Base-by-base conservation (phyloP, 2,797 vertebrate genomes). In the Schizothorax lantsangensis region DNA sequence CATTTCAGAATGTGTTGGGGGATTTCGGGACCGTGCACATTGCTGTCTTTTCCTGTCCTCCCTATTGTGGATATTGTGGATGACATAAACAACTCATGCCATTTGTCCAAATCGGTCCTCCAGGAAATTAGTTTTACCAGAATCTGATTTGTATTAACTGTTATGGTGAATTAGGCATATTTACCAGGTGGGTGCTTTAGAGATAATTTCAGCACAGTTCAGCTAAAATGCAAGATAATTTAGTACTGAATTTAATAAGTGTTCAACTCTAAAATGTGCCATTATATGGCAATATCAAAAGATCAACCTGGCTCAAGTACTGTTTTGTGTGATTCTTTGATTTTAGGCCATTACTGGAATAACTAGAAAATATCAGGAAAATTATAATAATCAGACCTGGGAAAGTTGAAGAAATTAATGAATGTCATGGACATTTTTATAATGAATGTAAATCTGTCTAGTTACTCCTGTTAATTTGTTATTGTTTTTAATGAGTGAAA, bases 201-300 rank as follows among this genome's bases (percentile, higher is more conserved):
- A 86, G 88, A 92, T 95, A 91, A 91, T 92, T 90, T 88, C 86
- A 89, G 90, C 89, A 90, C 91, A 88, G 84, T 86, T 91, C 91
- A 92, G 91, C 88, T 84, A 43, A 88, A 89, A 91, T 91, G 83
- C 80, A 59, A 88, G 92, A 90, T 89, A 84, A 90, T 78, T 23
- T 52, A 57, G 19, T 38, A 23, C 74, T 78, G 52, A 38, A 33
- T 33, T 62, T 62, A 52, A 21, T 75, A 75, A 87, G 84, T 88
- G 88, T 77, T 89, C 84, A 89, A 84, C 30, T 87, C 87, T 85
- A 88, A 87, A 91, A 87, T 80, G 88, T 81, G 79, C 83, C 81
- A 66, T 52, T 68, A 52, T 82, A 38, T 49, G 79, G 21, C 38
- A 57, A 72, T 30, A 49, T 49, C 4, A n/a, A 49, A 75, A 64